These are phyloP conservation scores for Nycticebus coucang DNA, from an alignment of 2,113 vertebrate genomes.

Conservation along the genomic window DNA sequence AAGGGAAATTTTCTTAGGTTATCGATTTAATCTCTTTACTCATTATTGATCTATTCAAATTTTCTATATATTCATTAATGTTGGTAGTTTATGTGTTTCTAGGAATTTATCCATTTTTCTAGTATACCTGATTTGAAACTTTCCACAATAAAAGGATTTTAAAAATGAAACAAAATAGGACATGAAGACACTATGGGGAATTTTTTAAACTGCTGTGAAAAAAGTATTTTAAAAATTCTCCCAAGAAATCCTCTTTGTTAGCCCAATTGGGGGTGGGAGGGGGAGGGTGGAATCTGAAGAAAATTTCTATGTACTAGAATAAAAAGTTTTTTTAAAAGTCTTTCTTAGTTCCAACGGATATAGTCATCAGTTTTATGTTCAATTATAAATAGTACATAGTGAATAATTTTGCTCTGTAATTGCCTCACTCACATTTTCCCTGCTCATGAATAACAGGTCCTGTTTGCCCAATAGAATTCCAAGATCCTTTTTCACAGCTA, in stretches of 20 bases:
- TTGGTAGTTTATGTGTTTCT: too few relatives aligned
- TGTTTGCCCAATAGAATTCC: neutral
- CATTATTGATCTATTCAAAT: too few relatives aligned
- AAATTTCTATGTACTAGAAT: neutral
- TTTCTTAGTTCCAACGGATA: constrained; percentile 6
- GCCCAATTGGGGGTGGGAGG: neutral
- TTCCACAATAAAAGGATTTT: neutral
- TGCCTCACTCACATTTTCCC: neutral
- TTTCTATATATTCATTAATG: too few relatives aligned
- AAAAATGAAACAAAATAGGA: neutral
- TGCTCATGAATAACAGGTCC: neutral
- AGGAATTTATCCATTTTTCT: neutral
- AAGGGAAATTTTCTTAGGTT: too few relatives aligned
- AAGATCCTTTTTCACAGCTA: neutral
- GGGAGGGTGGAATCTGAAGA: neutral
- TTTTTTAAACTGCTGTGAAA: neutral
- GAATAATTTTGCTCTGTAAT: neutral
- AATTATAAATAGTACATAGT: neutral
- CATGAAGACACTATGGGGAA: neutral
- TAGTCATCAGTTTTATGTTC: neutral
- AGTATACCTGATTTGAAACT: neutral
- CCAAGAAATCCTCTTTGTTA: neutral
- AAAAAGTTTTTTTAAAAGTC: neutral
- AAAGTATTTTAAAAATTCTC: neutral
- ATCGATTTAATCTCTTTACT: too few relatives aligned